Evolutionary conservation across 2,888 invertebrate genomes (phyloP), one percentile per base, ranked within the genome.

Genomic region (Cepaea hortensis): DNA sequence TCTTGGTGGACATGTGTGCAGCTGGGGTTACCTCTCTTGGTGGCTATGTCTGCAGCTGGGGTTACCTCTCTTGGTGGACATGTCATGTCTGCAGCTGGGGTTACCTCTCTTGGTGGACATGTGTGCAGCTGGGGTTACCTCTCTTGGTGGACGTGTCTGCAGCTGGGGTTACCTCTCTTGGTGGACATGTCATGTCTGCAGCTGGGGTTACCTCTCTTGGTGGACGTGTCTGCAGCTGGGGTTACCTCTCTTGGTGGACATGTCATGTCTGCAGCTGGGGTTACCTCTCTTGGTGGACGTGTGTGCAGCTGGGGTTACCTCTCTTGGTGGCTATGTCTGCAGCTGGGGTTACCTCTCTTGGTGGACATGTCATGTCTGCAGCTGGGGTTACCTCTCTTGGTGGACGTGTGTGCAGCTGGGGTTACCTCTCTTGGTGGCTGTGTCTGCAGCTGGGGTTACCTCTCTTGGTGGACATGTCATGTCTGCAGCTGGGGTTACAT

Each of bases 31-130:
- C n/a, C n/a, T 90, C 80, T 92, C 92, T 1, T 92, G 92, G 92
- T 92, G 92, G 92, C 92, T 91, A 11, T 91, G 91, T 86, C 35
- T 92, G 61, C 91, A 90, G 87, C 90, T 92, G 86, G 91, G n/a
- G n/a, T n/a, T n/a, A n/a, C n/a, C n/a, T 90, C 80, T 92, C 92
- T 1, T 92, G 92, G 92, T 92, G 92, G 92, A 93, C 92, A 11
- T 91, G 91, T 86, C 35, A n/a, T n/a, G n/a, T n/a, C n/a, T 92
- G 61, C 91, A 90, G 87, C 90, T 92, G 86, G 91, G n/a, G n/a
- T n/a, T n/a, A n/a, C n/a, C n/a, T 90, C 80, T 92, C 92, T 1
- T 92, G 92, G 92, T 92, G 92, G 92, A 93, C 92, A 11, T 91
- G 91, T 86, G n/a, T 92, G 61, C 91, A 90, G 87, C 90, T 92